phyloP scores from a whole-genome alignment of 1,140 invertebrate genomes.

The Bombus waltoni region DNA sequence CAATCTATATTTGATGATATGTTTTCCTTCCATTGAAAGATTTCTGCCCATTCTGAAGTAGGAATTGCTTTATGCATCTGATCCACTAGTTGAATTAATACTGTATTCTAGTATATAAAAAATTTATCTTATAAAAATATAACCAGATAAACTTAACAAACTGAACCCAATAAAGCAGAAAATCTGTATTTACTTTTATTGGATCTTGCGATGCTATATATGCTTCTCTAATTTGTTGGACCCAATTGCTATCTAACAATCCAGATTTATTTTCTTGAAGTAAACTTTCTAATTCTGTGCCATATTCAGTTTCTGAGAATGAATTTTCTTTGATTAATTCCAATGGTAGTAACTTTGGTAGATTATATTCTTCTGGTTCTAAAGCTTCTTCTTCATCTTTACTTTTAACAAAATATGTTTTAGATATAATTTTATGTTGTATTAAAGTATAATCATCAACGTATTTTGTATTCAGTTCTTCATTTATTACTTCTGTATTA shows the following conservation, averaged over 20 bases:
- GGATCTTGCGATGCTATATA: constrained; percentile 69
- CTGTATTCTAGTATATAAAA: constrained; percentile 66
- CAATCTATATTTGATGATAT: constrained; percentile 63
- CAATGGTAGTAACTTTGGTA: constrained; percentile 72
- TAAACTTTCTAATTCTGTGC: constrained; percentile 72
- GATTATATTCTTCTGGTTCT: constrained; percentile 67
- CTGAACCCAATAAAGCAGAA: not conserved
- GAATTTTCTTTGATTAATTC: constrained; percentile 12
- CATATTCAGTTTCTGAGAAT: constrained; percentile 3
- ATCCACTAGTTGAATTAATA: constrained; percentile 73
- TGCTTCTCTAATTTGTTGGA: constrained; percentile 73
- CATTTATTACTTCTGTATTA: constrained; percentile 49
- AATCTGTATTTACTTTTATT: constrained; percentile 68
- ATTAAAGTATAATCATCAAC: constrained; percentile 76
- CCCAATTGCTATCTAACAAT: constrained; percentile 76
- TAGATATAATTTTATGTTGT: constrained; percentile 74
- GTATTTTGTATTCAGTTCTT: constrained; percentile 60
- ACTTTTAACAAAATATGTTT: constrained; percentile 72
- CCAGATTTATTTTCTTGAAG: constrained; percentile 73
- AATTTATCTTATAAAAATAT: constrained; percentile 9
- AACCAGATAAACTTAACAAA: constrained; percentile 18
- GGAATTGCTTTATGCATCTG: constrained; percentile 80
- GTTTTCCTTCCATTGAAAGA: constrained; percentile 75
- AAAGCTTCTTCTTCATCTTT: constrained; percentile 55
- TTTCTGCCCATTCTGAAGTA: constrained; percentile 76